phyloP scores from a whole-genome alignment of 2,888 invertebrate species.

The Tenthredo amoena region DNA sequence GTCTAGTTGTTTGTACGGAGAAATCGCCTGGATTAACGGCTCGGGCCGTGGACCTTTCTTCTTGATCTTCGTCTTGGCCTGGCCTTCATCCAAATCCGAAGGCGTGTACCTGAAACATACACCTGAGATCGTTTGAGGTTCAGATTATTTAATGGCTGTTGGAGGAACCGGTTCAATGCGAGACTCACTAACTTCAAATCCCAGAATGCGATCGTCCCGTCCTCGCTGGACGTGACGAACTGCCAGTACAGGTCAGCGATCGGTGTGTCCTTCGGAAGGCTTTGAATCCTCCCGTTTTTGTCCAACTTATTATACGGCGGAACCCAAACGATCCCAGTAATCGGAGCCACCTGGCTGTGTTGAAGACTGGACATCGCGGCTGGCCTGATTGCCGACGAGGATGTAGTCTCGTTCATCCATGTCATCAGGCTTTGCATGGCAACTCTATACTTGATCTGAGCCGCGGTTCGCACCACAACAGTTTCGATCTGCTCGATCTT shows the following conservation, averaged over 20 bases:
- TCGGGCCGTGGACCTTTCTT: constrained; percentile 80
- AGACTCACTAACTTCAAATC: constrained; percentile 81
- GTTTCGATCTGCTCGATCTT: constrained; percentile 83
- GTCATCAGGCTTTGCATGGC: constrained; percentile 83
- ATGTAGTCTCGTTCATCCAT: constrained; percentile 85
- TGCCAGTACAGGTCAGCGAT: constrained; percentile 79
- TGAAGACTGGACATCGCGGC: constrained; percentile 83
- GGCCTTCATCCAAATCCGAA: not conserved
- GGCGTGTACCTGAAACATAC: constrained; percentile 24
- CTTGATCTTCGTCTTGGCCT: constrained; percentile 68
- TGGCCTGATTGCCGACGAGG: constrained; percentile 81
- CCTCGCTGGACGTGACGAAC: constrained; percentile 84
- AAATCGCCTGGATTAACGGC: constrained; percentile 81
- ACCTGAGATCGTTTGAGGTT: not conserved
- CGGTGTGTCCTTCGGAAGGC: constrained; percentile 71
- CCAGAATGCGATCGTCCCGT: constrained; percentile 87
- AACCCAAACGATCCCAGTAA: constrained; percentile 86
- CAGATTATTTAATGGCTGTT: not conserved
- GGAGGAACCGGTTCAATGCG: not conserved
- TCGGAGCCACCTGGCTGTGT: constrained; percentile 83
- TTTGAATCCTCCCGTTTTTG: constrained; percentile 81
- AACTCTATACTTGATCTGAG: constrained; percentile 82
- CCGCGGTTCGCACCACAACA: constrained; percentile 82
- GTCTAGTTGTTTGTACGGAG: constrained; percentile 82
- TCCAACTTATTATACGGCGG: constrained; percentile 82